These are phyloP conservation scores for Rhingia rostrata DNA, from an alignment of 2,888 invertebrate genomes.

Conservation along the genomic window DNA sequence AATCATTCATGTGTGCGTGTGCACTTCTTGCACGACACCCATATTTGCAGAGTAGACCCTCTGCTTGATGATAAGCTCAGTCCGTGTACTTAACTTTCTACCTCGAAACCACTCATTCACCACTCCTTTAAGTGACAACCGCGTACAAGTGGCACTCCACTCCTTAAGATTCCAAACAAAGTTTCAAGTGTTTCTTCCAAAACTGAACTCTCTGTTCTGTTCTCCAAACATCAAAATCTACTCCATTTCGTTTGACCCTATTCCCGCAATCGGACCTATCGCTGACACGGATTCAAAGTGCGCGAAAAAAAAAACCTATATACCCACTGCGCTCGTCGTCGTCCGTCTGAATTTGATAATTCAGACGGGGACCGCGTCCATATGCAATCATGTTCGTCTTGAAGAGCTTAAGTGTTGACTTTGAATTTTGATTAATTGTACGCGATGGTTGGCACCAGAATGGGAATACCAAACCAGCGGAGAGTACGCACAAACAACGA, in stretches of 20 bases:
- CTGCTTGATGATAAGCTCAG: background rate
- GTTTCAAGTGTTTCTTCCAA: slow-evolving; percentile 15
- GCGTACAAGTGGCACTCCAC: slow-evolving; percentile 17
- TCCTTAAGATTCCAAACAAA: background rate
- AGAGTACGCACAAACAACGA: background rate
- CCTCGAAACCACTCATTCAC: slow-evolving; percentile 2
- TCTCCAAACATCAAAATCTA: slow-evolving; percentile 20
- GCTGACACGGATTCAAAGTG: slow-evolving; percentile 10
- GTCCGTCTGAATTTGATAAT: slow-evolving; percentile 3
- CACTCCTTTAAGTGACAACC: slow-evolving; percentile 16
- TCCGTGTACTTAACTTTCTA: background rate
- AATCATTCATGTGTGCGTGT: too few species aligned
- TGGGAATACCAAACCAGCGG: slow-evolving; percentile 8
- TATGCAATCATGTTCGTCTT: slow-evolving; percentile 21
- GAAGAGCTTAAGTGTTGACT: slow-evolving; percentile 43
- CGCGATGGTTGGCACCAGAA: background rate
- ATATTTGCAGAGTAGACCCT: too few species aligned
- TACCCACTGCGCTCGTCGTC: background rate
- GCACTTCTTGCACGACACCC: too few species aligned
- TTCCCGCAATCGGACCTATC: slow-evolving; percentile 25
- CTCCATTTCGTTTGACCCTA: slow-evolving; percentile 41
- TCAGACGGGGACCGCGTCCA: slow-evolving; percentile 10
- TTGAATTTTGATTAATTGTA: slow-evolving; percentile 64
- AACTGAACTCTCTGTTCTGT: slow-evolving; percentile 26
- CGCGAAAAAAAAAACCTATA: slow-evolving; percentile 19